Evolutionary conservation across 2,888 invertebrate species (phyloP).

Genomic region (Tholera decimalis): DNA sequence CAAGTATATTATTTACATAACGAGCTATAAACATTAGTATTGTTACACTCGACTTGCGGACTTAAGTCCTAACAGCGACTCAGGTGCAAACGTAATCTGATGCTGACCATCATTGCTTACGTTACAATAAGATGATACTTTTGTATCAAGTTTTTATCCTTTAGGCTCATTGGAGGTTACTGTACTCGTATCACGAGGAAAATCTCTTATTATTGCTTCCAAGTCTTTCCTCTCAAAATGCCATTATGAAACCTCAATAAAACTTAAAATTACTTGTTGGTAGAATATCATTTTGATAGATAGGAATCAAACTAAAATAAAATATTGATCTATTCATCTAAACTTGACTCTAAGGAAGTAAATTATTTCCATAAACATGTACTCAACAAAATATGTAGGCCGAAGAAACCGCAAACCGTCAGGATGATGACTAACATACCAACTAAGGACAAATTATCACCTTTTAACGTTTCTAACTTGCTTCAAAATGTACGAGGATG

Average conservation of each 20-base stretch:
- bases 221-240: neutral
- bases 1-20: slow-evolving; percentile 53
- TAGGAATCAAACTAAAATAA: neutral
- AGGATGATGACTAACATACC: slow-evolving; percentile 42
- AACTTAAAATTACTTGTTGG: neutral
- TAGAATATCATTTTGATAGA: neutral
- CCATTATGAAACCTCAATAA: neutral
- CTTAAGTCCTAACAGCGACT: slow-evolving; percentile 41
- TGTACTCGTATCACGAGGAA: slow-evolving; percentile 46
- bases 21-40: slow-evolving; percentile 36
- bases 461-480: slow-evolving; percentile 12
- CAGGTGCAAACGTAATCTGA: slow-evolving; percentile 72
- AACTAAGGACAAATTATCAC: slow-evolving; percentile 42
- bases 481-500: slow-evolving; percentile 16
- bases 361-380: slow-evolving; percentile 15
- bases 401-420: slow-evolving; percentile 51
- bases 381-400: slow-evolving; percentile 17
- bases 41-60: slow-evolving; percentile 35
- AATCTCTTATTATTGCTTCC: slow-evolving; percentile 29
- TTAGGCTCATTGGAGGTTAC: slow-evolving; percentile 41
- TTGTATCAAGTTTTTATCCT: slow-evolving; percentile 66
- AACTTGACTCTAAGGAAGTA: slow-evolving; percentile 1
- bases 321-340: neutral
- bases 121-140: slow-evolving; percentile 69
- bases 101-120: slow-evolving; percentile 71